Evolutionary conservation across 2,113 vertebrate genomes (phyloP).

Genomic region (Tachuris rubrigastra): DNA sequence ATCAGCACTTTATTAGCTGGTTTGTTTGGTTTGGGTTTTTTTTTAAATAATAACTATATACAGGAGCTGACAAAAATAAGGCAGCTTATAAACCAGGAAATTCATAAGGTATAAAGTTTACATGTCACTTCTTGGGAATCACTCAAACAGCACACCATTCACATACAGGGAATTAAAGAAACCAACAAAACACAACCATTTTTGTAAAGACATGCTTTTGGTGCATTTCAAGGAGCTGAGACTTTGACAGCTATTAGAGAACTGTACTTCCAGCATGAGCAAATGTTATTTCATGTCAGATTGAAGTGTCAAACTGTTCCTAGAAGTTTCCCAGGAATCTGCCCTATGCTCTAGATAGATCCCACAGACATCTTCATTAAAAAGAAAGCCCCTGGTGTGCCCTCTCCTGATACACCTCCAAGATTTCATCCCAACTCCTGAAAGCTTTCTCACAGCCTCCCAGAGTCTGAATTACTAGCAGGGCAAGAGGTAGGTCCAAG

Average conservation of each 20-base stretch:
- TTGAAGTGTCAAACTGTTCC: not conserved
- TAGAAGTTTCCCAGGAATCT: not conserved
- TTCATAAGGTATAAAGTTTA: not conserved
- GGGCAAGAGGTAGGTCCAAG: not conserved
- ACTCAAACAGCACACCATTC: not conserved
- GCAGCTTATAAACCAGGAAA: not conserved
- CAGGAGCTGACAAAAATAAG: not conserved
- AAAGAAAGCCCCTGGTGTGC: accelerated
- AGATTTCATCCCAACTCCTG: not conserved
- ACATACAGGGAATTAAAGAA: not conserved
- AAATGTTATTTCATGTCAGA: not conserved
- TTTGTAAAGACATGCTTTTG: not conserved
- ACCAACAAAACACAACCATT: not conserved
- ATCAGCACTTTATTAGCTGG: not conserved
- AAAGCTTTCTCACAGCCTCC: not conserved
- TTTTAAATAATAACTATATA: not conserved
- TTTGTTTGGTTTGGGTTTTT: too few relatives aligned
- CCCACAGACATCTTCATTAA: not conserved
- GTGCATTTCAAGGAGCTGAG: not conserved
- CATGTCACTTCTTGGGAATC: not conserved
- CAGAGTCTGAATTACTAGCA: accelerated
- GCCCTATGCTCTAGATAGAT: not conserved
- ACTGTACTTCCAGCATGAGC: not conserved
- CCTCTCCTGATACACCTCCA: not conserved
- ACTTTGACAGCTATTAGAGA: not conserved